Percentiles rank a stretch among this genome's conserved stretches.
phyloP scores from a whole-genome alignment of 2,113 vertebrate genomes.

The Ictalurus punctatus region DNA sequence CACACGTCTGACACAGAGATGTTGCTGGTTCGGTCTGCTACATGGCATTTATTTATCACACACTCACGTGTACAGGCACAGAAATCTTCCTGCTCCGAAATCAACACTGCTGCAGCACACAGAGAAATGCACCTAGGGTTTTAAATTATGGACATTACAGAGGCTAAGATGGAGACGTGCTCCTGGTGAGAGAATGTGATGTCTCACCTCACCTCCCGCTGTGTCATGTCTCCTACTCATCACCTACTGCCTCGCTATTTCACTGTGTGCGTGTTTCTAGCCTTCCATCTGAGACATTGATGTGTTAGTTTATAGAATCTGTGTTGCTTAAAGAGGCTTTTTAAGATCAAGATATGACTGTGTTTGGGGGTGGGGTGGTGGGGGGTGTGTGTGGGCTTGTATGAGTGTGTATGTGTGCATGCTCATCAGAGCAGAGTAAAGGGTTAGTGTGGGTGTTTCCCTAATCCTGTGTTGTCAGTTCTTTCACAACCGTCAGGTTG shows the following conservation, averaged over 20 bases:
- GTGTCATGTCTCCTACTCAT: conserved; percentile 31
- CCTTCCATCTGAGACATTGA: conserved; percentile 1
- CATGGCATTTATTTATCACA: conserved; percentile 66
- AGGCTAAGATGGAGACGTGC: conserved; percentile 8
- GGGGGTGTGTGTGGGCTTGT: not conserved
- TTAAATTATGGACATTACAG: conserved; percentile 14
- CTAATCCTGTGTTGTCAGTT: conserved; percentile 40
- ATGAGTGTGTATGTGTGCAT: conserved; percentile 29
- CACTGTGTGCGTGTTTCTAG: conserved; percentile 12
- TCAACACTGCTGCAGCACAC: not conserved
- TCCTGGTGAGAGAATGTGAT: conserved; percentile 4
- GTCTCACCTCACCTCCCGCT: conserved; percentile 25
- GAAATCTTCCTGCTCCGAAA: not conserved
- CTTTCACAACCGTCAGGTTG: conserved; percentile 23
- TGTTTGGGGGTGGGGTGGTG: not conserved
- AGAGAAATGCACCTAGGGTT: not conserved
- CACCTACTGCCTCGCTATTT: conserved; percentile 35
- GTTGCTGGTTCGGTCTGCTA: not conserved
- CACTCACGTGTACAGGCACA: not conserved
- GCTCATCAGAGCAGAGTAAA: not conserved
- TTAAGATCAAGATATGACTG: not conserved
- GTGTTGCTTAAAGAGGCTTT: conserved; percentile 17
- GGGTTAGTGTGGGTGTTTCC: conserved; percentile 12
- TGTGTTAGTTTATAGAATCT: conserved; percentile 6
- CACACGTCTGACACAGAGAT: not conserved